phyloP scores from a whole-genome alignment of 2,888 invertebrate species.

The Tetragonula carbonaria region DNA sequence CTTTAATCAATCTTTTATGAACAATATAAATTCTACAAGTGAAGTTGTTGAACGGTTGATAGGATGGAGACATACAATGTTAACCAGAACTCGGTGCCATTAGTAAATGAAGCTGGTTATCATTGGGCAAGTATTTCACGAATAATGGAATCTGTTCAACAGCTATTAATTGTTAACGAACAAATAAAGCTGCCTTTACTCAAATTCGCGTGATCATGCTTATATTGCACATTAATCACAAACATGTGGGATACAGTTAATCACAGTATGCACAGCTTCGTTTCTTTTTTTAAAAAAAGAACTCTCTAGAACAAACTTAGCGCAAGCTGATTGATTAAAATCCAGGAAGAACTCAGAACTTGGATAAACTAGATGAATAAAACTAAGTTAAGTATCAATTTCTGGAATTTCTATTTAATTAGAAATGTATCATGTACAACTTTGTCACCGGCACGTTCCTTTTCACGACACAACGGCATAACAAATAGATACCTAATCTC shows the following conservation, averaged over 20 bases:
- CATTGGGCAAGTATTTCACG: constrained; percentile 15
- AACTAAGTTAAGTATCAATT: background rate
- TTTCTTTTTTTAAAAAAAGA: background rate
- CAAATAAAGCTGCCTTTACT: background rate
- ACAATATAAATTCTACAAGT: background rate
- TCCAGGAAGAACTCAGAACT: background rate
- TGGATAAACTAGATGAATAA: background rate
- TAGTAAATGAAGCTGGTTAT: constrained; percentile 16
- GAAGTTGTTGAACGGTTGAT: background rate
- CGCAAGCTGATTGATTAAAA: background rate
- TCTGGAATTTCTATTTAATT: background rate
- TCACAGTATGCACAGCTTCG: constrained; percentile 20
- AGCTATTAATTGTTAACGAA: background rate
- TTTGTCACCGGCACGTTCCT: background rate
- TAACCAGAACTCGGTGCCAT: constrained; percentile 28
- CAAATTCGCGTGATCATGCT: constrained; percentile 22
- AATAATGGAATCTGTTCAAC: background rate
- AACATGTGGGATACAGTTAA: constrained; percentile 33
- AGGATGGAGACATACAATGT: background rate
- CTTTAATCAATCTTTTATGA: background rate
- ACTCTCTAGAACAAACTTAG: background rate
- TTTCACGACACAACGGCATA: constrained; percentile 5
- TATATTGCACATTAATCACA: constrained; percentile 51
- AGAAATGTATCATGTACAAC: background rate
- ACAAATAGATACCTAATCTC: constrained; percentile 74